Evolutionary conservation across 1,140 invertebrate species (phyloP).

Genomic region (Pteromalus puparum): DNA sequence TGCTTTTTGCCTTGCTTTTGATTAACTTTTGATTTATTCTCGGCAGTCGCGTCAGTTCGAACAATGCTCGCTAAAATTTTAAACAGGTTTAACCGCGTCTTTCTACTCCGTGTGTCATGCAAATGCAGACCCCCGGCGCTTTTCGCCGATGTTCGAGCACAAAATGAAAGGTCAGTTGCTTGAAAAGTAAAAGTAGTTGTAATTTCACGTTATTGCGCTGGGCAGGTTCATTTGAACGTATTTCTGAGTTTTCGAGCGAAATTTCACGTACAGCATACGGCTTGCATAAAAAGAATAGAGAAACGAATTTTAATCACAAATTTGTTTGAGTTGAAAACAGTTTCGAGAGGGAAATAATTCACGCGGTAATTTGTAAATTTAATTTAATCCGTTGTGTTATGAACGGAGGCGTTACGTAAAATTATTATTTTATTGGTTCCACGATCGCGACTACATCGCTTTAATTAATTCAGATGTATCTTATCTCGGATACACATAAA

Average conservation of each 20-base stretch:
- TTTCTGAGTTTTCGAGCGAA: too few relatives aligned
- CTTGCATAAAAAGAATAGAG: too few relatives aligned
- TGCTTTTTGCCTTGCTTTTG: too few relatives aligned
- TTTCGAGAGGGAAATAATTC: too few relatives aligned
- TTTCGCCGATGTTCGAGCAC: not conserved
- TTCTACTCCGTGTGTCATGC: not conserved
- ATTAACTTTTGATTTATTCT: not conserved
- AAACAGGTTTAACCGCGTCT: not conserved
- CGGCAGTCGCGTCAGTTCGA: not conserved
- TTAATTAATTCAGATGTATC: not conserved
- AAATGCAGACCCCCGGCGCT: not conserved
- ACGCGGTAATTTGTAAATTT: too few relatives aligned
- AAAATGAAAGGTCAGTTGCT: slow-evolving; percentile 9
- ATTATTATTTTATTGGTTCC: not conserved
- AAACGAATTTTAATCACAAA: too few relatives aligned
- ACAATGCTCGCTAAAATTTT: not conserved
- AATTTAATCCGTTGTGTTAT: too few relatives aligned
- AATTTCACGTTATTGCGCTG: not conserved
- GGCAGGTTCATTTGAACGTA: too few relatives aligned
- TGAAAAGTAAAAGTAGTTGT: slow-evolving; percentile 33
- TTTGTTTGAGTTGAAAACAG: too few relatives aligned
- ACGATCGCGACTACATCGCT: not conserved
- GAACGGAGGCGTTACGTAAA: not conserved
- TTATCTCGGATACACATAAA: not conserved
- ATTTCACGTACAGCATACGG: too few relatives aligned